Evolutionary conservation across 2,113 vertebrate species (phyloP).

Genomic region (Columba janthina): DNA sequence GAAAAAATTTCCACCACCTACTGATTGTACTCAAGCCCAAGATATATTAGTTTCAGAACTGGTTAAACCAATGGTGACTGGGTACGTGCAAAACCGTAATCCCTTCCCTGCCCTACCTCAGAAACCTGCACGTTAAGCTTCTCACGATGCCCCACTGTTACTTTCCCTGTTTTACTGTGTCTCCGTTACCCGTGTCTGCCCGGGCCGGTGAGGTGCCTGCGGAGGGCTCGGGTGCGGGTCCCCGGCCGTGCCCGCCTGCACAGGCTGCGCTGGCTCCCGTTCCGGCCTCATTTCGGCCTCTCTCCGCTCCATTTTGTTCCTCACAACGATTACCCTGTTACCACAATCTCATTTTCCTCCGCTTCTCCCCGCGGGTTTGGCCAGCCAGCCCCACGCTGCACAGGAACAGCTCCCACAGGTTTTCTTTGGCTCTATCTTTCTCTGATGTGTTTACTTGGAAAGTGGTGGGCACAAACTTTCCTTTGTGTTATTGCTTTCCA

Average conservation of each 20-base stretch:
- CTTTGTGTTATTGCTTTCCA: slow-evolving; percentile 56
- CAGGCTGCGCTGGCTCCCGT: background rate
- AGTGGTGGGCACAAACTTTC: background rate
- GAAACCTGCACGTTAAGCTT: background rate
- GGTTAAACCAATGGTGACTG: background rate
- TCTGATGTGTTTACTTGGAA: background rate
- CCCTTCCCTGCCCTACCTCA: background rate
- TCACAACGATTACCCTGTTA: background rate
- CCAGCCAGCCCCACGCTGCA: background rate
- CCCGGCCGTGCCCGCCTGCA: background rate
- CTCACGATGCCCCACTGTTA: background rate
- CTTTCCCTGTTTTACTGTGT: slow-evolving; percentile 34
- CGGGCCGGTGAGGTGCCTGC: background rate
- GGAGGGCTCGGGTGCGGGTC: background rate
- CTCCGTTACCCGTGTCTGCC: background rate
- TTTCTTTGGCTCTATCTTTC: background rate
- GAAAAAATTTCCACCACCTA: background rate
- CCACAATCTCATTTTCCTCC: background rate
- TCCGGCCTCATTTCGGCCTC: background rate
- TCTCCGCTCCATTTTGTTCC: background rate
- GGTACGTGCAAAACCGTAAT: background rate
- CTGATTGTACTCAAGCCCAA: background rate
- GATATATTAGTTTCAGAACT: background rate
- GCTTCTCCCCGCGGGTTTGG: background rate
- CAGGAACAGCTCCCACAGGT: background rate